Percentiles rank a stretch among this genome's conserved stretches.
phyloP scores from a whole-genome alignment of 2,888 invertebrate species.

The Heteromyza rotundicornis region DNA sequence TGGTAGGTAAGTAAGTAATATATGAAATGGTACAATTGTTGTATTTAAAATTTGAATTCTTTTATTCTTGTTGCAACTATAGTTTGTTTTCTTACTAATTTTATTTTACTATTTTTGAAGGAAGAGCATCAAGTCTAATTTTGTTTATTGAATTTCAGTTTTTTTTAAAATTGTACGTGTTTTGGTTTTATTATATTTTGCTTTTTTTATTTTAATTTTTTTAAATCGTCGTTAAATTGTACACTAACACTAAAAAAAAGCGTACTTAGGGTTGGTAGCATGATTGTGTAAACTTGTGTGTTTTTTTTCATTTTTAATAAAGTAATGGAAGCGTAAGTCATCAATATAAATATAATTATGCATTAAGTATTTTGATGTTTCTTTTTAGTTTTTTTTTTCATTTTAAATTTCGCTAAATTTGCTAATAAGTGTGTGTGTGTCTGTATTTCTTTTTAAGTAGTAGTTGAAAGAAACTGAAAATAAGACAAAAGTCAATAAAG shows the following conservation, averaged over 20 bases:
- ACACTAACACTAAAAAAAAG: neutral
- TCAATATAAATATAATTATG: neutral
- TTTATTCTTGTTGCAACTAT: neutral
- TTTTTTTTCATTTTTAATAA: neutral
- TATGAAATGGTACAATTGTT: slow-evolving; percentile 3
- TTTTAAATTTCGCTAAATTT: neutral
- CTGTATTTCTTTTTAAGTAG: too few species aligned
- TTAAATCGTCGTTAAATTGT: neutral
- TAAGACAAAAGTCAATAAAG: too few species aligned
- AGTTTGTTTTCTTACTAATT: neutral
- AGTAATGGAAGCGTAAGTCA: slow-evolving; percentile 4
- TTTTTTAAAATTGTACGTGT: neutral
- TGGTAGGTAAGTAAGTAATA: slow-evolving; percentile 14
- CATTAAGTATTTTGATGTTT: neutral
- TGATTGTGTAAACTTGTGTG: neutral
- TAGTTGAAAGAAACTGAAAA: too few species aligned
- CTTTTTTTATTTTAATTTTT: neutral
- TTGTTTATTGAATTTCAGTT: neutral
- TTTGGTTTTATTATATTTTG: neutral
- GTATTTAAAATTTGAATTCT: neutral
- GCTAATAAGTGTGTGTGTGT: too few species aligned
- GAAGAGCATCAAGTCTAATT: too few species aligned
- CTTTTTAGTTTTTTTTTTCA: neutral
- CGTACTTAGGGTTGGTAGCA: neutral
- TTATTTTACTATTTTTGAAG: too few species aligned